These are phyloP conservation scores for Eucidaris tribuloides DNA, from an alignment of 35 echinoderm and acorn worm genomes.

Conservation along the genomic window DNA sequence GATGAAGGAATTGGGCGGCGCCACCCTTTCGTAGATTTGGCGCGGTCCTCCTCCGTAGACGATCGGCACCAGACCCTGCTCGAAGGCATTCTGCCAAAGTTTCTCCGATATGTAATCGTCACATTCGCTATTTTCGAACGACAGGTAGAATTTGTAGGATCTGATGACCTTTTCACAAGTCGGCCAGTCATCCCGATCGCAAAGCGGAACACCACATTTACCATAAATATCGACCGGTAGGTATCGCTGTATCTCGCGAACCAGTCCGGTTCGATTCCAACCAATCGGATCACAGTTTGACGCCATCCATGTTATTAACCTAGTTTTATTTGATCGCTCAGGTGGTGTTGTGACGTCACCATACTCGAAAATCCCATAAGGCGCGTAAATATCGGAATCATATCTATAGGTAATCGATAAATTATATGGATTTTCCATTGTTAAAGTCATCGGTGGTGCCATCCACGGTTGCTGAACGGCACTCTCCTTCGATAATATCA, in stretches of 20 bases:
- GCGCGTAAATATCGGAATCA: slow-evolving; percentile 49
- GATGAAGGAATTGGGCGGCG: slow-evolving; percentile 46
- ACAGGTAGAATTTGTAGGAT: slow-evolving; percentile 51
- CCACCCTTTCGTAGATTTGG: slow-evolving; percentile 23
- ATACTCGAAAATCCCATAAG: slow-evolving; percentile 36
- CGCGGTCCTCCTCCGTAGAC: slow-evolving; percentile 56
- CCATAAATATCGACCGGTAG: slow-evolving; percentile 48
- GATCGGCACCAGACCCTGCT: slow-evolving; percentile 57
- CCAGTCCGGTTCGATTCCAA: slow-evolving; percentile 51
- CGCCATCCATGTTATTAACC: slow-evolving; percentile 39
- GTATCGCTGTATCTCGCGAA: slow-evolving; percentile 26
- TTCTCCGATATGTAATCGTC: slow-evolving; percentile 77
- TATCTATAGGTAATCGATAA: slow-evolving; percentile 36
- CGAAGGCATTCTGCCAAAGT: slow-evolving; percentile 46
- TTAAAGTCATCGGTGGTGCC: neutral
- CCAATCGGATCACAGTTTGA: slow-evolving; percentile 29
- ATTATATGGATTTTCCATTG: slow-evolving; percentile 24
- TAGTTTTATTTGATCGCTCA: slow-evolving; percentile 15
- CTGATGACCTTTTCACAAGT: slow-evolving; percentile 7
- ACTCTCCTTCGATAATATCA: too few relatives aligned
- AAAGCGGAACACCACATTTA: slow-evolving; percentile 21
- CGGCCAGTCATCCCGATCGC: slow-evolving; percentile 6
- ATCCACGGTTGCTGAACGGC: too few relatives aligned
- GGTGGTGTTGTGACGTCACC: neutral
- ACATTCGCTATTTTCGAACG: slow-evolving; percentile 58